A percentile compares a stretch with the other conserved stretches of the same genome.
phyloP scores from a whole-genome alignment of 37 sponge, comb jelly and placozoan genomes.

The Ianthella basta region DNA sequence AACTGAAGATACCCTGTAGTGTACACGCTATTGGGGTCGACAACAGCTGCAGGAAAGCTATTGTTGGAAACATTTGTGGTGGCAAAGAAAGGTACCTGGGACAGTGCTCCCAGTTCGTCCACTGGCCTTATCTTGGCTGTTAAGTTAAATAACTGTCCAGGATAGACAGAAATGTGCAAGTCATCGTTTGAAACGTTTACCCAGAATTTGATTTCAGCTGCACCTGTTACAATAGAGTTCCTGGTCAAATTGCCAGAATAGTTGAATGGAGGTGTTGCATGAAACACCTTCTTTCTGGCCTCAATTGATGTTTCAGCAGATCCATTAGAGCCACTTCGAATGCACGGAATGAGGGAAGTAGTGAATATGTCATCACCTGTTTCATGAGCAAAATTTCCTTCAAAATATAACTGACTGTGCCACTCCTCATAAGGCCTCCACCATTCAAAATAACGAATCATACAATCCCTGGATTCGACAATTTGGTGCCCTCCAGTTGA shows the following conservation, averaged over 20 bases:
- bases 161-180: not conserved
- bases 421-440: too few relatives aligned
- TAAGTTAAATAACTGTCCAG: constrained; percentile 1
- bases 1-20: not conserved
- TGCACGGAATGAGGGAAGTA: not conserved
- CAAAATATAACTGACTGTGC: not conserved
- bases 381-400: not conserved
- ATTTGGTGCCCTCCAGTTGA: too few relatives aligned
- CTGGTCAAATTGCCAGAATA: too few relatives aligned
- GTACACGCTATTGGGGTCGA: not conserved
- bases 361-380: not conserved
- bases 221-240: too few relatives aligned
- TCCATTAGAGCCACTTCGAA: not conserved
- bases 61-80: not conserved
- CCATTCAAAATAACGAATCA: too few relatives aligned
- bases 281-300: too few relatives aligned
- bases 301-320: too few relatives aligned
- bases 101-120: not conserved
- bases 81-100: not conserved
- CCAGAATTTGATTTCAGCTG: too few relatives aligned
- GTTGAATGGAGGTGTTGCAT: too few relatives aligned
- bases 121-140: not conserved
- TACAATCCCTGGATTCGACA: too few relatives aligned
- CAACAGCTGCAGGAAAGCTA: not conserved
- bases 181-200: too few relatives aligned